Conservation (phyloP, 2,888 invertebrate genomes). For the Alsophila aescularia region DNA sequence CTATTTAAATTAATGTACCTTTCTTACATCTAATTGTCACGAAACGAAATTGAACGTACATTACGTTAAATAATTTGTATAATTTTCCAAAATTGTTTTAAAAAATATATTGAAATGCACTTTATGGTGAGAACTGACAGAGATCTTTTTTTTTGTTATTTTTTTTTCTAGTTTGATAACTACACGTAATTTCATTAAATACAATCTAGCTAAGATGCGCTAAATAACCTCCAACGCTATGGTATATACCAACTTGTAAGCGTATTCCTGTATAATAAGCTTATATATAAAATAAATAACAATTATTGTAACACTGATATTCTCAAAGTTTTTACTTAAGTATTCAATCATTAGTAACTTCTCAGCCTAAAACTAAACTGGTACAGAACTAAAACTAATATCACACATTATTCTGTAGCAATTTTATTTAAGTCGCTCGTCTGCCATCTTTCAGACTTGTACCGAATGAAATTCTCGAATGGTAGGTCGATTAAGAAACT, state of each 20-base stretch:
- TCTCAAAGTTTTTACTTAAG: conserved; percentile 31
- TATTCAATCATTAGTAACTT: conserved; percentile 35
- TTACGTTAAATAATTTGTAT: too few species aligned
- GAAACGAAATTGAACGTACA: too few species aligned
- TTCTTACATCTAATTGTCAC: too few species aligned
- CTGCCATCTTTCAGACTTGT: conserved; percentile 46
- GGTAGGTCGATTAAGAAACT: conserved; percentile 57
- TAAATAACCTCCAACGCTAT: conserved; percentile 39
- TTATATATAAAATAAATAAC: conserved; percentile 45
- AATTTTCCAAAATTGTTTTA: too few species aligned
- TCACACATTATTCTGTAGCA: conserved; percentile 70
- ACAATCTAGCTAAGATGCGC: conserved; percentile 10
- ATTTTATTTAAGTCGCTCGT: conserved; percentile 41
- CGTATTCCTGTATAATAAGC: conserved; percentile 61
- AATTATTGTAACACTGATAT: conserved; percentile 34
- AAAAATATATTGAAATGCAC: too few species aligned
- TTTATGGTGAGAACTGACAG: conserved; percentile 59
- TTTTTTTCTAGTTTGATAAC: conserved; percentile 8
- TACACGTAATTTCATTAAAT: not conserved
- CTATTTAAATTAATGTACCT: too few species aligned
- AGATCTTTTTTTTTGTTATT: conserved; percentile 51
- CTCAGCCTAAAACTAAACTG: conserved; percentile 34
- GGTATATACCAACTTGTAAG: conserved; percentile 51
- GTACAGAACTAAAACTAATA: conserved; percentile 67
- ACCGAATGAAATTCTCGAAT: conserved; percentile 48